phyloP scores from a whole-genome alignment of 2,797 vertebrate genomes.

The Mus caroli region DNA sequence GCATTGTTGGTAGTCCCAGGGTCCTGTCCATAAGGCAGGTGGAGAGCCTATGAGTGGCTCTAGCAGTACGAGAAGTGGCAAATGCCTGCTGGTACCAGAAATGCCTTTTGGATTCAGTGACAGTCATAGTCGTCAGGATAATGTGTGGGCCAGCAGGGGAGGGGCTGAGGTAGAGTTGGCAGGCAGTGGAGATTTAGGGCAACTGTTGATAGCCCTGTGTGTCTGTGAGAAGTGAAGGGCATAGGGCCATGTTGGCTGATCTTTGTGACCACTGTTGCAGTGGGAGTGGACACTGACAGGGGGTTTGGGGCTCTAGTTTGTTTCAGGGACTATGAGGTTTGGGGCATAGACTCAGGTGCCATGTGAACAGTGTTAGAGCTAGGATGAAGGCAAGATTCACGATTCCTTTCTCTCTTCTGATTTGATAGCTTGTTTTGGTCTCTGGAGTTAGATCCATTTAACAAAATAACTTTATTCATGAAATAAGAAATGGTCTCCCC shows the following conservation, averaged over 20 bases:
- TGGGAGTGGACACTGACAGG: neutral
- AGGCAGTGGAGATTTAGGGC: neutral
- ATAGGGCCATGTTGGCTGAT: neutral
- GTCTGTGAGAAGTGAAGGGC: neutral
- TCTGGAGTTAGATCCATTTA: slow-evolving; percentile 1
- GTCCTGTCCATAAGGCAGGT: neutral
- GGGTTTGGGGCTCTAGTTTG: neutral
- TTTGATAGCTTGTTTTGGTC: slow-evolving; percentile 7
- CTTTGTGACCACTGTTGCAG: neutral
- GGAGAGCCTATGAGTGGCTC: neutral
- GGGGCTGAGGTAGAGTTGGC: neutral
- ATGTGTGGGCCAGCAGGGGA: neutral
- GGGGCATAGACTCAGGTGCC: neutral
- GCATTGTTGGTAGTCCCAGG: neutral
- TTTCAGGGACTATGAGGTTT: neutral
- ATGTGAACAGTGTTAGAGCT: neutral
- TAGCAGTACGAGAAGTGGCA: slow-evolving; percentile 32
- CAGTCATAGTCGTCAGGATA: neutral
- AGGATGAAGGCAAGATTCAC: neutral
- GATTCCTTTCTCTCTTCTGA: neutral
- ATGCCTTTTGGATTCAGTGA: neutral
- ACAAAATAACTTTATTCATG: neutral
- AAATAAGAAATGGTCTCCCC: neutral
- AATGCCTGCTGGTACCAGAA: neutral
- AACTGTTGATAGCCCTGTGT: neutral